A percentile compares a stretch with the other conserved stretches of the same genome.
phyloP scores from a whole-genome alignment of 2,113 vertebrate species.

The Bothrops jararaca region DNA sequence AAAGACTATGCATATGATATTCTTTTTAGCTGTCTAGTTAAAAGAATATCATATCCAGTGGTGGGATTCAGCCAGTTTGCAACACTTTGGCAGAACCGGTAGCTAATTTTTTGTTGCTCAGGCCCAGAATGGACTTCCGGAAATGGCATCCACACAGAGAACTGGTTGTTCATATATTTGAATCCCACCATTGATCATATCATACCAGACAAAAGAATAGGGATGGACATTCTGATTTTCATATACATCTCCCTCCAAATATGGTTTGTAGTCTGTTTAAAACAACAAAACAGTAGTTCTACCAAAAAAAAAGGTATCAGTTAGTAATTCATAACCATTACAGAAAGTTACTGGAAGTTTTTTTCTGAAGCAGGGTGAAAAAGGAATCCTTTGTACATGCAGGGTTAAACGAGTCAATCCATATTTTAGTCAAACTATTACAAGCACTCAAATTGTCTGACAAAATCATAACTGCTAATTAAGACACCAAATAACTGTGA shows the following conservation, averaged over 20 bases:
- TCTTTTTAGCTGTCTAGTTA: not conserved
- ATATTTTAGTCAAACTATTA: constrained; percentile 32
- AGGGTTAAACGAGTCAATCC: constrained; percentile 10
- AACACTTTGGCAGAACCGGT: too few relatives aligned
- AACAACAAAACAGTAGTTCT: not conserved
- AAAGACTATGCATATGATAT: not conserved
- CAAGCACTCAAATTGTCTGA: constrained; percentile 47
- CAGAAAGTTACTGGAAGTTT: not conserved
- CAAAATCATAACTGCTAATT: constrained; percentile 63
- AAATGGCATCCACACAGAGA: too few relatives aligned
- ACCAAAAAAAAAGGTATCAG: not conserved
- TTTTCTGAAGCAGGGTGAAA: not conserved
- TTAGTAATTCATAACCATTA: not conserved
- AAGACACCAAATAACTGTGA: constrained; percentile 61
- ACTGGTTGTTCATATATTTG: too few relatives aligned
- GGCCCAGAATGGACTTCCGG: too few relatives aligned
- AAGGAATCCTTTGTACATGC: constrained; percentile 1
- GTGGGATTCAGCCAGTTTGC: too few relatives aligned
- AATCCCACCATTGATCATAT: not conserved
- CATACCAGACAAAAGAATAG: not conserved
- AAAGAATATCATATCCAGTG: not conserved
- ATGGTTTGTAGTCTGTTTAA: not conserved
- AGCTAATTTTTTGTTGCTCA: too few relatives aligned
- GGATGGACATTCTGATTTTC: not conserved
- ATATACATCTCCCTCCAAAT: not conserved